Conservation (phyloP, 2,888 invertebrate species). For the Callyntrura guangdongensis region DNA sequence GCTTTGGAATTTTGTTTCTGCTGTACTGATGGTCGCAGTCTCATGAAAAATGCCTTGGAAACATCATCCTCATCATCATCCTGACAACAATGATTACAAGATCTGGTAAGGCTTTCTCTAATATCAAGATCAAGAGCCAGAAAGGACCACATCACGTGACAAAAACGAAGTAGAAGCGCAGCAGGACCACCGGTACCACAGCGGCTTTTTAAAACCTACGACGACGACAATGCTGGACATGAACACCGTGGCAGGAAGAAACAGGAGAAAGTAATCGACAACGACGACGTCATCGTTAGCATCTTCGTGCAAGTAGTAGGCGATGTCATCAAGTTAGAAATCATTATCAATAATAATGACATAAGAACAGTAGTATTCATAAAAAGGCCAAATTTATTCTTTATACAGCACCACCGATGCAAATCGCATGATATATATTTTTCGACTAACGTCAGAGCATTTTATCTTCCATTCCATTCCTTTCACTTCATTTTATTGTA, state of each 20-base stretch:
- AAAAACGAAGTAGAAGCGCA: neutral
- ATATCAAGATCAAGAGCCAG: constrained; percentile 25
- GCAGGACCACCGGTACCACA: constrained; percentile 36
- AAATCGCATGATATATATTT: neutral
- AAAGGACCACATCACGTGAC: constrained; percentile 51
- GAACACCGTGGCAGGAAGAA: neutral
- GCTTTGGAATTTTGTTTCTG: neutral
- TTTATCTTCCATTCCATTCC: neutral
- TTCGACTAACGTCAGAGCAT: neutral
- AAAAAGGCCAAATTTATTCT: neutral
- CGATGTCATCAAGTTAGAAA: neutral
- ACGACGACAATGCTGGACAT: neutral
- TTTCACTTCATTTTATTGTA: neutral
- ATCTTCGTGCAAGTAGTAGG: neutral
- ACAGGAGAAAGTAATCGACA: neutral
- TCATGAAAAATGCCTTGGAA: constrained; percentile 39
- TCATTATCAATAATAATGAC: neutral
- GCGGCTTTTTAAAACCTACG: constrained; percentile 13
- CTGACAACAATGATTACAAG: neutral
- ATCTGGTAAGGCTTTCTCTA: neutral
- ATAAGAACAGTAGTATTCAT: neutral
- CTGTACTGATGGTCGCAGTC: neutral
- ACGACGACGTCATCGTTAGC: neutral
- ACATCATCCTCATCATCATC: neutral
- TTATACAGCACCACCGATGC: neutral